Evolutionary conservation across 1,140 invertebrate species (phyloP), one percentile per base, ranked within the genome.

Genomic region (Archivesica marissinica): DNA sequence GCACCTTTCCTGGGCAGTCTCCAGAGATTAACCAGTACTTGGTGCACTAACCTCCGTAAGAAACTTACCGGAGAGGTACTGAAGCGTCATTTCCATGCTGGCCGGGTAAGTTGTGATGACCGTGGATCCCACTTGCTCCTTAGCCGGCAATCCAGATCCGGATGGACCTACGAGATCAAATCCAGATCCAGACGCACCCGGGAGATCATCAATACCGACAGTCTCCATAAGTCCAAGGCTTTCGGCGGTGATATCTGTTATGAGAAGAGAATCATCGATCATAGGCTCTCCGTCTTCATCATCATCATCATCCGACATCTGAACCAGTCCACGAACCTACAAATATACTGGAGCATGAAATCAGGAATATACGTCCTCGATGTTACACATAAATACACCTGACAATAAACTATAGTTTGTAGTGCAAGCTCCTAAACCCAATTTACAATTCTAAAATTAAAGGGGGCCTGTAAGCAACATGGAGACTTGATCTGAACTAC

Each of bases 281-380:
- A 75, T 44, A 30, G 33, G 64, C 23, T 70, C 66, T 23, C 20
- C 33, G 13, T 68, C 61, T 23, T 72, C 72, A 39, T 82, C 79
- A 54, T 81, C 79, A 39, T 70, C 64, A 64, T 83, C 80, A 61
- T 83, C 80, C 25, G 81, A 84, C 81, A 84, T 84, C 70, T 84
- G 70, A 39, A 84, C 81, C 38, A 84, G 52, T 33, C 81, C 81
- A 33, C 61, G 25, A 11, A 84, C 70, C 81, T 83, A 30, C 11
- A 81, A 66, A 0, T 3, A 0, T n/a, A n/a, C n/a, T n/a, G n/a
- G n/a, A n/a, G n/a, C n/a, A n/a, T n/a, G n/a, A n/a, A n/a, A n/a
- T n/a, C n/a, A n/a, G n/a, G n/a, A n/a, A n/a, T n/a, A n/a, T n/a
- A n/a, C n/a, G n/a, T n/a, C n/a, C n/a, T n/a, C n/a, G n/a, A n/a